Base-by-base conservation (phyloP, 64 coral and sea anemone genomes). In the Acropora yongei region DNA sequence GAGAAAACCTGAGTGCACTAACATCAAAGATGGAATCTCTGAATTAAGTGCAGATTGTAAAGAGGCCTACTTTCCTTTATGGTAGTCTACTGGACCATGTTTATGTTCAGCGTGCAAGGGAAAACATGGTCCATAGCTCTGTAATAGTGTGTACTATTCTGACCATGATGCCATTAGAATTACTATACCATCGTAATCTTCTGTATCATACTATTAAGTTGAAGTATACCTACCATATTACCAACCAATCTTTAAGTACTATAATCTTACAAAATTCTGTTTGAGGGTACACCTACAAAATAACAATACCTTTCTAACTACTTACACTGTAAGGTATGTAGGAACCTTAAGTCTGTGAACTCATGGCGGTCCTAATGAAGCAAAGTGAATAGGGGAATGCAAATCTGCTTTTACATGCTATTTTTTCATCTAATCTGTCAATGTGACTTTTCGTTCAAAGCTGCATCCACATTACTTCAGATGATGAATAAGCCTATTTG, bases 141-240 rank as follows among this genome's bases (percentile, higher is more conserved):
- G 84, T 87, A 45, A 49, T 45, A 66, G 60, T 69, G 68, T 72
- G 39, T 87, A 72, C 44, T 87, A 72, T 72, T 87, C 63, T 18
- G 84, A 87, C 66, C 84, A 87, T 74, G 68, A 87, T 68, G 60
- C 84, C 69, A 68, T 87, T 16, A 87, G 60, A 82, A 82, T 82
- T 20, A 50, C 55, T 50, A 82, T 82, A 58, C 47, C 17, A 60
- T 16, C 61, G 8, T 82, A 82, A 13, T 12, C 63, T 13, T 67
- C 16, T 67, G 63, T 67, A 67, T 12, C 16, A 67, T 13, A 67
- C 16, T 67, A 7, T 17, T 66, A 66, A 66, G 4, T 66, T 66
- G 61, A 66, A 66, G 61, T 17, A 66, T 66, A 7, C 61, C 61
- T 66, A 5, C 9, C 9, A 8, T 13, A 13, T 13, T 66, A 66